A percentile compares a stretch with the other conserved stretches of the same genome.
Evolutionary conservation across 2,888 invertebrate genomes (phyloP).

Genomic region (Cyrtodaria siliqua): DNA sequence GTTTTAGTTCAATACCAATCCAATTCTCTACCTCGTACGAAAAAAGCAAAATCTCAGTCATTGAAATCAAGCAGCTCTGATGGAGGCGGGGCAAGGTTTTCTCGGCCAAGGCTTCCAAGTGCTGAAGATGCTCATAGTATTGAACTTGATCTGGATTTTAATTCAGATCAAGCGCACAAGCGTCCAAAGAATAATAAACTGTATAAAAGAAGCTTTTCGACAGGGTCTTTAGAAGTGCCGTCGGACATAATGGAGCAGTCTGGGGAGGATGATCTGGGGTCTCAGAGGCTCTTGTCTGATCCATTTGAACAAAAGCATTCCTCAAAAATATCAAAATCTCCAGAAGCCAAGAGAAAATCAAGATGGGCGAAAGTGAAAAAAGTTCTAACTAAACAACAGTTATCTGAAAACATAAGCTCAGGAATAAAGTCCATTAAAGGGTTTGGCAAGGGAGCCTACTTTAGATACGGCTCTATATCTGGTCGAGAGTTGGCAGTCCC

Average conservation of each 20-base stretch:
- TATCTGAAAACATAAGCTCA: constrained; percentile 76
- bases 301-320: constrained; percentile 59
- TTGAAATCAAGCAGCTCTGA: constrained; percentile 49
- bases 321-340: constrained; percentile 72
- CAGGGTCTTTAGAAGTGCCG: constrained; percentile 80
- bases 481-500: constrained; percentile 70
- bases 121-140: constrained; percentile 74
- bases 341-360: constrained; percentile 74
- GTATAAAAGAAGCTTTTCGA: constrained; percentile 80
- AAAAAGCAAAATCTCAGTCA: constrained; percentile 54
- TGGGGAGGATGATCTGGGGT: constrained; percentile 64
- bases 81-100: constrained; percentile 31
- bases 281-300: constrained; percentile 52
- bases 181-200: constrained; percentile 70
- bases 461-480: constrained; percentile 54
- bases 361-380: constrained; percentile 95
- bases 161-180: constrained; percentile 74
- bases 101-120: constrained; percentile 74
- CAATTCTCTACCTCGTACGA: constrained; percentile 50
- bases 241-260: constrained; percentile 77
- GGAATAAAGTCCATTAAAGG: constrained; percentile 75
- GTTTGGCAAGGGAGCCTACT: constrained; percentile 68
- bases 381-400: constrained; percentile 89
- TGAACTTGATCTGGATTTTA: constrained; percentile 69
- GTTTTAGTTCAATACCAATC: constrained; percentile 10